These are phyloP conservation scores for Cydia splendana DNA, from an alignment of 1,140 invertebrate species.

Conservation along the genomic window DNA sequence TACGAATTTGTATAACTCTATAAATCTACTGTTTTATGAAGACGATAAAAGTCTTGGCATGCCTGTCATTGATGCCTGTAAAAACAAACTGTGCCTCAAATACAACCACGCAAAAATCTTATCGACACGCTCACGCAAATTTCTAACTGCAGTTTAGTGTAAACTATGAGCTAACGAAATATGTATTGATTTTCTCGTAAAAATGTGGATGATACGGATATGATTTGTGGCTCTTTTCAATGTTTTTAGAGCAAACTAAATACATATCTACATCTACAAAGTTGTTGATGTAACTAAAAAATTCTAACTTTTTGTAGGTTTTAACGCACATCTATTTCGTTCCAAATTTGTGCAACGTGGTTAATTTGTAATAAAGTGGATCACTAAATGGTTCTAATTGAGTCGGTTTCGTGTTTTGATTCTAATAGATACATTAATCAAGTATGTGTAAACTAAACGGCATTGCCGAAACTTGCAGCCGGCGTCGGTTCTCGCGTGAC, in stretches of 20 bases:
- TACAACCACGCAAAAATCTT: slow-evolving; percentile 4
- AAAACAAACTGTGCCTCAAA: slow-evolving; percentile 11
- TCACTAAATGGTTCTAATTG: slow-evolving; percentile 4
- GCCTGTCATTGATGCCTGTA: slow-evolving; percentile 6
- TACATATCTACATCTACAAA: too few relatives aligned
- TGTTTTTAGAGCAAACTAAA: background rate
- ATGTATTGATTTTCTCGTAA: background rate
- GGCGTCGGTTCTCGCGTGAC: slow-evolving; percentile 44
- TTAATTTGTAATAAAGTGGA: background rate
- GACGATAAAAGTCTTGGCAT: slow-evolving; percentile 15
- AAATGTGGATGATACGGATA: background rate
- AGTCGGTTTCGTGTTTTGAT: slow-evolving; percentile 3
- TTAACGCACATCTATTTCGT: background rate
- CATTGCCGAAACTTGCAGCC: slow-evolving; percentile 42
- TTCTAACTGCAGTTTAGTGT: background rate
- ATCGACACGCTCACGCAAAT: background rate
- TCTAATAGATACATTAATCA: slow-evolving; percentile 25
- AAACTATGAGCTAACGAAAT: background rate
- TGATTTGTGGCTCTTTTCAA: background rate
- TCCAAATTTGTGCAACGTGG: slow-evolving; percentile 1
- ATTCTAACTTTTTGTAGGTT: background rate
- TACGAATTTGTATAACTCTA: background rate
- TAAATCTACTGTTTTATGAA: slow-evolving; percentile 19
- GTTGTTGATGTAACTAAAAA: too few relatives aligned
- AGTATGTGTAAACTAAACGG: slow-evolving; percentile 15